These are phyloP conservation scores for Dissostichus mawsoni DNA, from an alignment of 2,113 vertebrate species.

Conservation along the genomic window DNA sequence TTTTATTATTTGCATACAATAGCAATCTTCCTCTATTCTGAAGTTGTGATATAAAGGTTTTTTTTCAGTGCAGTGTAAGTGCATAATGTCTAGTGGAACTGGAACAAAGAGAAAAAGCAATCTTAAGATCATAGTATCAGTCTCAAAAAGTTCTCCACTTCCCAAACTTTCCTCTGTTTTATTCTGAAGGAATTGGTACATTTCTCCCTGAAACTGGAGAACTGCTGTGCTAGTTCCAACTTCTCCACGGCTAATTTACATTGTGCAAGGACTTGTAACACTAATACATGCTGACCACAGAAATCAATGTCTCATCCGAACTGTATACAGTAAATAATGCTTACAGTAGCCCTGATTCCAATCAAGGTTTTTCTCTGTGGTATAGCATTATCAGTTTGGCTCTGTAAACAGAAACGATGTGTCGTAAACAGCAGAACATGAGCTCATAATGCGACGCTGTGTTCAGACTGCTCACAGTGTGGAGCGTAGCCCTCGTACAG, in stretches of 20 bases:
- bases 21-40: background rate
- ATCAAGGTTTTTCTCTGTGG: constrained; percentile 53
- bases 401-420: constrained; percentile 45
- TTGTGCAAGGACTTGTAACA: constrained; percentile 74
- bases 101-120: background rate
- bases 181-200: constrained; percentile 9
- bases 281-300: constrained; percentile 75
- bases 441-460: constrained; percentile 30
- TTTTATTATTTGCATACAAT: constrained; percentile 47
- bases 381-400: constrained; percentile 53
- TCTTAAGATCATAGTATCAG: constrained; percentile 3
- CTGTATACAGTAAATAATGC: constrained; percentile 71
- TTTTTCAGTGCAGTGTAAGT: constrained; percentile 4
- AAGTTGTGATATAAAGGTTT: constrained; percentile 12
- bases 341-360: constrained; percentile 60
- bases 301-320: constrained; percentile 78
- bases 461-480: constrained; percentile 25
- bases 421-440: constrained; percentile 50
- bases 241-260: constrained; percentile 68
- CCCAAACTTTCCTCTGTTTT: constrained; percentile 28
- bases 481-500: constrained; percentile 11
- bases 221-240: constrained; percentile 62
- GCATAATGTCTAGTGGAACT: constrained; percentile 3
- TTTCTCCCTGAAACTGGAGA: constrained; percentile 41
- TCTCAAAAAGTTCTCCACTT: constrained; percentile 23